Evolutionary conservation across 2,888 invertebrate genomes (phyloP).

Genomic region (Globia sparganii): DNA sequence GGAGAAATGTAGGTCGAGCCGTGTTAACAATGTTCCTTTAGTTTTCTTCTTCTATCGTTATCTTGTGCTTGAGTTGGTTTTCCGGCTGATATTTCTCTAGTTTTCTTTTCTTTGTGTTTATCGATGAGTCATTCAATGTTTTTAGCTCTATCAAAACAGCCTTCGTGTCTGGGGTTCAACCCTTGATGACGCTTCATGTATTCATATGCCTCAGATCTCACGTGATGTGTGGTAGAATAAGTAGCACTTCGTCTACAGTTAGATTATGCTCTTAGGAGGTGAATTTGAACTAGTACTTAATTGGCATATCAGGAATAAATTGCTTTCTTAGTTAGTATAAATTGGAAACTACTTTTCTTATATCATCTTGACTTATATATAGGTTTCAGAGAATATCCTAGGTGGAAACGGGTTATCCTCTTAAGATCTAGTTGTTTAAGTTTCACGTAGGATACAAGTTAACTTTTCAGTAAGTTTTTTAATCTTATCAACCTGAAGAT

Average conservation of each 20-base stretch:
- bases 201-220: background rate
- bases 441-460: background rate
- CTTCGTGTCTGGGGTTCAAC: background rate
- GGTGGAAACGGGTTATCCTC: no score
- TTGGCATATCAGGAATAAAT: background rate
- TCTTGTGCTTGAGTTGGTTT: slow-evolving; percentile 29
- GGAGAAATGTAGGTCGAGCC: slow-evolving; percentile 51
- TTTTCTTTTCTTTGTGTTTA: slow-evolving; percentile 24
- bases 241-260: background rate
- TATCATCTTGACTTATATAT: background rate
- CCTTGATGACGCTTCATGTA: background rate
- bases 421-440: background rate
- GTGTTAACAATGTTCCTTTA: slow-evolving; percentile 35
- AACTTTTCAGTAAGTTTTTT: background rate
- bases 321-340: no score
- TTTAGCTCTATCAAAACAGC: background rate
- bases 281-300: background rate
- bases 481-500: background rate
- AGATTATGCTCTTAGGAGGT: background rate
- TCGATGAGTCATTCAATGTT: slow-evolving; percentile 17
- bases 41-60: slow-evolving; percentile 39
- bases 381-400: background rate
- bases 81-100: slow-evolving; percentile 6
- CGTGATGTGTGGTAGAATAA: background rate
- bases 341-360: background rate